Conservation (phyloP, 2,888 invertebrate species). For the Scelioninae gen. 1 region DNA sequence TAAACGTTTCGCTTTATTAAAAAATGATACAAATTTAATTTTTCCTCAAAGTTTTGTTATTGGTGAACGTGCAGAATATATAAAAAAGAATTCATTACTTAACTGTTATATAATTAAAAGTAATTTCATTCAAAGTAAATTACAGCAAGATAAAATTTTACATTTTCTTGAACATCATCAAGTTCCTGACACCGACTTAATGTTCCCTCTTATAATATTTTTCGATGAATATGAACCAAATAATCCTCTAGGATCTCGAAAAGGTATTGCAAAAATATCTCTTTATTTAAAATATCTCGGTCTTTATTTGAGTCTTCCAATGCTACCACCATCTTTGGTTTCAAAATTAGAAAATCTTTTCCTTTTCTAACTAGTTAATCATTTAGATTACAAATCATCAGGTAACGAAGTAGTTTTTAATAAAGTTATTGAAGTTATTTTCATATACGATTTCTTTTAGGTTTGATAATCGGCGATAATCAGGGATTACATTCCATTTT, state of each 20-base stretch:
- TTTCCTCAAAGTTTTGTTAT: conserved; percentile 20
- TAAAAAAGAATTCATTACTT: conserved; percentile 19
- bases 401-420: conserved; percentile 54
- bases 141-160: conserved; percentile 23
- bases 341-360: conserved; percentile 41
- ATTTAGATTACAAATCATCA: conserved; percentile 30
- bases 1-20: no score
- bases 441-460: conserved; percentile 65
- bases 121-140: conserved; percentile 27
- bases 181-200: conserved; percentile 19
- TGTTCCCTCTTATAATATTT: conserved; percentile 30
- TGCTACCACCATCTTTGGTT: conserved; percentile 11
- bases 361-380: conserved; percentile 17
- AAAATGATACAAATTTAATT: no score
- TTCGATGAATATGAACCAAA: conserved; percentile 45
- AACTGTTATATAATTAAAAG: not conserved
- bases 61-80: conserved; percentile 26
- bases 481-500: conserved; percentile 67
- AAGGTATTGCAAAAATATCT: conserved; percentile 39
- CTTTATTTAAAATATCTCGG: no score
- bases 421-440: conserved; percentile 62
- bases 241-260: conserved; percentile 39
- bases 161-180: conserved; percentile 16
- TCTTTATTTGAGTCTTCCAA: conserved; percentile 15
- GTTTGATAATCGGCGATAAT: conserved; percentile 70